Percentiles rank a stretch among this genome's conserved stretches.
phyloP scores from a whole-genome alignment of 2,113 vertebrate genomes.

The Parus major region DNA sequence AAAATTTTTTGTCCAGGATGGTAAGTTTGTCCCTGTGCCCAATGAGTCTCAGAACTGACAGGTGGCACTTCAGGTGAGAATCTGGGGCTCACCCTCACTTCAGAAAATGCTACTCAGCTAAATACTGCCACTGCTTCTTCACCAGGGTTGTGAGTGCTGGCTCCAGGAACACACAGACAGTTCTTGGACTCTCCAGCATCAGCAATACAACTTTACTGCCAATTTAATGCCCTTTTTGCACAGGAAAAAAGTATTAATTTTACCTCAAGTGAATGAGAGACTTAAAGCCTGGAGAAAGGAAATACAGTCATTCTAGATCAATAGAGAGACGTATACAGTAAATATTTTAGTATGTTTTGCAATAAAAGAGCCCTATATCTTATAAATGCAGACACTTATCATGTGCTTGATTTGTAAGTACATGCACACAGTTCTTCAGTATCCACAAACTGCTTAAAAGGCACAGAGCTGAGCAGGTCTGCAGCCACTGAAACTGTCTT shows the following conservation, averaged over 20 bases:
- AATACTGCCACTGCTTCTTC: not conserved
- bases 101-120: not conserved
- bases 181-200: not conserved
- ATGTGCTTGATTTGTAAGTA: not conserved
- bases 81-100: not conserved
- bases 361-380: not conserved
- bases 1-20: not conserved
- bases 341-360: not conserved
- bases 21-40: not conserved
- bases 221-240: constrained; percentile 25
- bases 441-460: not conserved
- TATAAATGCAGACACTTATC: not conserved
- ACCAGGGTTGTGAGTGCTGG: not conserved
- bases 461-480: not conserved
- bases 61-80: not conserved
- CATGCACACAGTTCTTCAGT: not conserved
- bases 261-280: not conserved
- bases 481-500: not conserved
- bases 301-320: not conserved
- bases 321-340: not conserved
- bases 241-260: not conserved
- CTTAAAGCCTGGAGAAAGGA: constrained; percentile 15
- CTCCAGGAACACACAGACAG: not conserved
- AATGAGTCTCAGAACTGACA: not conserved
- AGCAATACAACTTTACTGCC: not conserved